Evolutionary conservation across 2,113 vertebrate genomes (phyloP).

Genomic region (Microcebus tavaratra): DNA sequence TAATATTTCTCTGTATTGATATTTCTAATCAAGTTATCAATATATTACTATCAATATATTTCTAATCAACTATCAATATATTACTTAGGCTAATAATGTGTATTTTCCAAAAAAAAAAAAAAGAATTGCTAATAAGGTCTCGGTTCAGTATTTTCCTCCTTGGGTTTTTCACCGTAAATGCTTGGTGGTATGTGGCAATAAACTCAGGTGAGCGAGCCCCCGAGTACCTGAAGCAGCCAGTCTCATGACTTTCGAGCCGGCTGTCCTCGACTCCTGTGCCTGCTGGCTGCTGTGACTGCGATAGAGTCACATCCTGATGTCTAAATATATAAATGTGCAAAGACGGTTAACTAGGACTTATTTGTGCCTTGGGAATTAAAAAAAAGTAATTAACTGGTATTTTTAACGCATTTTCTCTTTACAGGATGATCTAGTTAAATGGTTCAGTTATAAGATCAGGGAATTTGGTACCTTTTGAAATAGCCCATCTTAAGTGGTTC

Average conservation of each 20-base stretch:
- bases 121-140: not conserved
- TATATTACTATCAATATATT: too few relatives aligned
- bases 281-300: not conserved
- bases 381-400: constrained; percentile 84
- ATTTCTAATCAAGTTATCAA: not conserved
- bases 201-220: not conserved
- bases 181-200: not conserved
- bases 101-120: not conserved
- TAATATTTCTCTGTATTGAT: constrained; percentile 32
- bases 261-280: not conserved
- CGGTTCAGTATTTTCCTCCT: not conserved
- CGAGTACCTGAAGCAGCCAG: not conserved
- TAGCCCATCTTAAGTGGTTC: constrained; percentile 77
- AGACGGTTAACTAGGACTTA: constrained; percentile 82
- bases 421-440: constrained; percentile 81
- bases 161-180: not conserved
- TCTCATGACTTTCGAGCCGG: not conserved
- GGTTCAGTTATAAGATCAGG: constrained; percentile 80
- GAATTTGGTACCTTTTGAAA: constrained; percentile 81
- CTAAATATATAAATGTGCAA: constrained; percentile 82
- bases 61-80: not conserved
- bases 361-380: constrained; percentile 77
- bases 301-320: constrained; percentile 62
- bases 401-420: constrained; percentile 82
- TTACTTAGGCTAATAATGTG: not conserved